A percentile compares a stretch with the other conserved stretches of the same genome.
Evolutionary conservation across 2,888 invertebrate species (phyloP).

Genomic region (Yponomeuta cagnagella): DNA sequence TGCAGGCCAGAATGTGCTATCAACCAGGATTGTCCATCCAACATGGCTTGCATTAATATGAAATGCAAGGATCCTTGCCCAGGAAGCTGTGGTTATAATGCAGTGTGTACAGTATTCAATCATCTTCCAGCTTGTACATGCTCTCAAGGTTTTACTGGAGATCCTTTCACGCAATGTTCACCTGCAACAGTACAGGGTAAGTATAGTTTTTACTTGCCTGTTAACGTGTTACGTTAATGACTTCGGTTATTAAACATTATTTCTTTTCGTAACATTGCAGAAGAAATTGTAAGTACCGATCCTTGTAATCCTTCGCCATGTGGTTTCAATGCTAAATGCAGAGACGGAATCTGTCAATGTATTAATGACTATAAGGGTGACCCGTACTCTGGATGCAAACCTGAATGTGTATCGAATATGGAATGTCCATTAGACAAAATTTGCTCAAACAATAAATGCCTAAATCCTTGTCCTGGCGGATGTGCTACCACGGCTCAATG

Average conservation of each 20-base stretch:
- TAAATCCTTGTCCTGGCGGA: constrained; percentile 83
- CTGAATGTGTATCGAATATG: constrained; percentile 85
- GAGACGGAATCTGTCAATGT: constrained; percentile 80
- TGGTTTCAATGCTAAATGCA: constrained; percentile 79
- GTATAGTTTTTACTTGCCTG: background rate
- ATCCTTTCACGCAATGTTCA: constrained; percentile 83
- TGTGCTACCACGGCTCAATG: constrained; percentile 79
- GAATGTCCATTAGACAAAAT: constrained; percentile 82
- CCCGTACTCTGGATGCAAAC: constrained; percentile 83
- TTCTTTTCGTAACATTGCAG: constrained; percentile 39
- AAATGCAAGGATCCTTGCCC: constrained; percentile 84
- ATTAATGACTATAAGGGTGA: constrained; percentile 83
- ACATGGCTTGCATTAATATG: constrained; percentile 83
- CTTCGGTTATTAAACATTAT: background rate
- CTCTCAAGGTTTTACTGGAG: constrained; percentile 82
- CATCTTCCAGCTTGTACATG: constrained; percentile 83
- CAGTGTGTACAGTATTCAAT: constrained; percentile 79
- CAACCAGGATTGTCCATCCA: constrained; percentile 82
- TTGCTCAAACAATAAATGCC: constrained; percentile 84
- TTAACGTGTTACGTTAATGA: constrained; percentile 18
- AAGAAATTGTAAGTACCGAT: constrained; percentile 54
- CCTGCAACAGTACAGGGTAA: constrained; percentile 64
- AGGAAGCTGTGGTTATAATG: constrained; percentile 80
- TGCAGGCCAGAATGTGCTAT: constrained; percentile 84
- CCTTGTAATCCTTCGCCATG: constrained; percentile 86